Conservation (phyloP, 2,113 vertebrate species). For the Colistium nudipinnis region DNA sequence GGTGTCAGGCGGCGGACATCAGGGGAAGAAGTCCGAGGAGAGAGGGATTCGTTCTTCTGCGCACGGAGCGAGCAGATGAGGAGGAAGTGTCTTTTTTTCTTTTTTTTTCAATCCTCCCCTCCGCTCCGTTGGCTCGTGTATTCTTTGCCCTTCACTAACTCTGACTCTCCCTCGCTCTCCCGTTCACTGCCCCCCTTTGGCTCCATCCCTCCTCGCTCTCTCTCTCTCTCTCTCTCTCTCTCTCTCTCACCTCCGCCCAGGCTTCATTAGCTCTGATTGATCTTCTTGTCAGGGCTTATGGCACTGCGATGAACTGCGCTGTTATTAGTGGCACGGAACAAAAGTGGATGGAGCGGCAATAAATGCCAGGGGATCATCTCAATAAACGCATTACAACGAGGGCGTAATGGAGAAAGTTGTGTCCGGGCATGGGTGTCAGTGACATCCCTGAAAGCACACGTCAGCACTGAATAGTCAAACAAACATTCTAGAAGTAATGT, state of each 20-base stretch:
- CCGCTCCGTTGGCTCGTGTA: constrained; percentile 7
- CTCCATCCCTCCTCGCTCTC: constrained; percentile 25
- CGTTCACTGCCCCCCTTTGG: constrained; percentile 7
- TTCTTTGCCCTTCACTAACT: background rate
- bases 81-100: constrained; percentile 46
- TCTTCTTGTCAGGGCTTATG: constrained; percentile 59
- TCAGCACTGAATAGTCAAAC: background rate
- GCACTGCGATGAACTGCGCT: constrained; percentile 53
- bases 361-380: constrained; percentile 7
- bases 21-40: constrained; percentile 5
- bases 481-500: too few species aligned
- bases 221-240: constrained; percentile 23
- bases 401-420: constrained; percentile 4
- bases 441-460: background rate
- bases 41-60: constrained; percentile 31
- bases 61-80: constrained; percentile 4
- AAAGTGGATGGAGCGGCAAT: background rate
- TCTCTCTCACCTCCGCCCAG: constrained; percentile 47
- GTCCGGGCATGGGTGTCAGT: background rate
- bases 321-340: constrained; percentile 32
- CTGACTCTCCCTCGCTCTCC: background rate
- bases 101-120: constrained; percentile 50
- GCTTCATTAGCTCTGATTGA: constrained; percentile 75
- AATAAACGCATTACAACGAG: constrained; percentile 27
- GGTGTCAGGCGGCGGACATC: background rate